These are phyloP conservation scores for Proisotoma minuta DNA, from an alignment of 2,888 invertebrate genomes.

Conservation along the genomic window DNA sequence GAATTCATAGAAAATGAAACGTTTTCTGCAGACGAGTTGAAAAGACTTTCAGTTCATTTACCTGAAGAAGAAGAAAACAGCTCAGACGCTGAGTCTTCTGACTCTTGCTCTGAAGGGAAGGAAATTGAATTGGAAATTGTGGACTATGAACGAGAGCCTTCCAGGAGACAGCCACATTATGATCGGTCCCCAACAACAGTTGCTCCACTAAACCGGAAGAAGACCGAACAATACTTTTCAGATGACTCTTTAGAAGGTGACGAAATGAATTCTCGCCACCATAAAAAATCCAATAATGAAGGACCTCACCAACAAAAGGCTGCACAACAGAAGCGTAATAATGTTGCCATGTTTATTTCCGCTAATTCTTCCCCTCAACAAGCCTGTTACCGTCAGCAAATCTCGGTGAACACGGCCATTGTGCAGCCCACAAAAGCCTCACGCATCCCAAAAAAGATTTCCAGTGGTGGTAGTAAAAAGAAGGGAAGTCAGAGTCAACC, in stretches of 20 bases:
- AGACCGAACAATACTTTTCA: slow-evolving; percentile 46
- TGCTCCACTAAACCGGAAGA: not conserved
- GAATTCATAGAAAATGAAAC: slow-evolving; percentile 46
- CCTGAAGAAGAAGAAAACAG: slow-evolving; percentile 21
- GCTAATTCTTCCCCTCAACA: not conserved
- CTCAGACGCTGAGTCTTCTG: slow-evolving; percentile 1
- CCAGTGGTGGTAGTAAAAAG: not conserved
- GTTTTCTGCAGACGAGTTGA: slow-evolving; percentile 45
- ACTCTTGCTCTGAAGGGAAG: not conserved
- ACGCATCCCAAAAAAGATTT: slow-evolving; percentile 28
- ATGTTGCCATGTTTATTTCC: not conserved
- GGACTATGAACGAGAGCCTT: slow-evolving; percentile 12
- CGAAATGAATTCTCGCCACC: too few relatives aligned
- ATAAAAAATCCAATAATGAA: too few relatives aligned
- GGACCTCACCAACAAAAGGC: too few relatives aligned
- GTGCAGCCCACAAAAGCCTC: slow-evolving; percentile 17
- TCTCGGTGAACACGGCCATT: not conserved
- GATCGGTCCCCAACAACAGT: too few relatives aligned
- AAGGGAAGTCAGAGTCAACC: not conserved
- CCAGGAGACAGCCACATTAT: not conserved
- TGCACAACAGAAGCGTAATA: not conserved
- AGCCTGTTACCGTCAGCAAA: not conserved
- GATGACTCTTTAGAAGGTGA: slow-evolving; percentile 44
- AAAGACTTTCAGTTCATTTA: slow-evolving; percentile 35
- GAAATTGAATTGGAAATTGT: slow-evolving; percentile 11